Conservation (phyloP, 2,113 vertebrate genomes). For the Perognathus longimembris region DNA sequence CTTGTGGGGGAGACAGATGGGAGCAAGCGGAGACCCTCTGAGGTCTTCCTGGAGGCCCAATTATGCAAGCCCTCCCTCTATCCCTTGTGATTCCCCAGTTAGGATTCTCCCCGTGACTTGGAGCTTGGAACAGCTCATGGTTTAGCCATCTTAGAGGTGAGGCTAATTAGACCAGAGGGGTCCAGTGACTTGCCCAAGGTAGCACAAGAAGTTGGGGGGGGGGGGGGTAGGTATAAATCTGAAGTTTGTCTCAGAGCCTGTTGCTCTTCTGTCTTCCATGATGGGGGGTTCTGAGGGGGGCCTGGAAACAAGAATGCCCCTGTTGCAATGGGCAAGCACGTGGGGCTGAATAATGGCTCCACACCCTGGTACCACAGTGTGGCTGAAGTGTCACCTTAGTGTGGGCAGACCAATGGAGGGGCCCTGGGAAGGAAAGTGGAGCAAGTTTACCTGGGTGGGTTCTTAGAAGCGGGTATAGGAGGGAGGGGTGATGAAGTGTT, state of each 20-base stretch:
- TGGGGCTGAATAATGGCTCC: not conserved
- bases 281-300: not conserved
- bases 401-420: not conserved
- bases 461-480: not conserved
- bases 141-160: not conserved
- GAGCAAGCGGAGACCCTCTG: not conserved
- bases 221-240: not conserved
- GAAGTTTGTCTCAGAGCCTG: not conserved
- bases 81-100: not conserved
- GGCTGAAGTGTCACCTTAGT: not conserved
- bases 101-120: too few species aligned
- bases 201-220: not conserved
- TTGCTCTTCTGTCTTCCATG: not conserved
- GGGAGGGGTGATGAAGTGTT: not conserved
- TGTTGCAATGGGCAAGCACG: not conserved
- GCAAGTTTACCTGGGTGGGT: not conserved
- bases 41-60: not conserved
- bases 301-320: not conserved
- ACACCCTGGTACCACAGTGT: accelerated
- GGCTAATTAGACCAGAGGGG: not conserved
- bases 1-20: not conserved
- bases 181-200: not conserved
- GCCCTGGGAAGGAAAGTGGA: not conserved
- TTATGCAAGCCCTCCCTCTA: not conserved
- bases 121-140: too few species aligned